Base-by-base conservation (phyloP, 2,113 vertebrate genomes). In the Gambusia holbrooki region DNA sequence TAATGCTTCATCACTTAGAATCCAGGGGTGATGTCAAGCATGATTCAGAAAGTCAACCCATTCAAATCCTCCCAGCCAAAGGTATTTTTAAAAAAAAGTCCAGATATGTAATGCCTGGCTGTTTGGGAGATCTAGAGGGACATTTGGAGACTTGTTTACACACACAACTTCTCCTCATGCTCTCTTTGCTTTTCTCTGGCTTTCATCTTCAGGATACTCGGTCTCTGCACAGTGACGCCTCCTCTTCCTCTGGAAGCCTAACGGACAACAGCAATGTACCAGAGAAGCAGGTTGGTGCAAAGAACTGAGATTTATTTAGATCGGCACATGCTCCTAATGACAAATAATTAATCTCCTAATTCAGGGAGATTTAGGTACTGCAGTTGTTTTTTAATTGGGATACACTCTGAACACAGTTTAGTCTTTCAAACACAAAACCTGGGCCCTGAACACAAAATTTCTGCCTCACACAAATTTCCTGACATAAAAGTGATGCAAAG, bases 41-140 rank as follows among this genome's bases (percentile, higher is more conserved):
- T 92, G 82, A 88, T 93, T 64, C 87, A 93, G 48, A 93, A 92
- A 84, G 81, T 93, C 25, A 93, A 93, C 71, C 91, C 91, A 0
- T 94, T 94, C 78, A 92, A 76, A 74, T 81, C 90, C 30, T 84
- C 88, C 0, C 85, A 91, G 33, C 65, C 80, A n/a, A 90, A 93
- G 81, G 87, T 92, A 10, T 4, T 0, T 15, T 48, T 14, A 3
- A 5, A 17, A 9, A 13, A 35, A 2, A 8, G 2, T 7, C 22
- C 3, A 19, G 14, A 5, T 48, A 15, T 17, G 14, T 4, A 19
- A 17, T 48, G 14, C 19, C 14, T 48, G 45, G 45, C 45, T 48
- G 45, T 48, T 13, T 19, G 5, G 45, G 45, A 48, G 15, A 15
- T 17, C 5, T 19, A 1, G 45, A 19, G 45, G 45, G 45, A 48